These are phyloP conservation scores for Parasteatoda lunata DNA, from an alignment of 2,888 invertebrate species.

Conservation along the genomic window DNA sequence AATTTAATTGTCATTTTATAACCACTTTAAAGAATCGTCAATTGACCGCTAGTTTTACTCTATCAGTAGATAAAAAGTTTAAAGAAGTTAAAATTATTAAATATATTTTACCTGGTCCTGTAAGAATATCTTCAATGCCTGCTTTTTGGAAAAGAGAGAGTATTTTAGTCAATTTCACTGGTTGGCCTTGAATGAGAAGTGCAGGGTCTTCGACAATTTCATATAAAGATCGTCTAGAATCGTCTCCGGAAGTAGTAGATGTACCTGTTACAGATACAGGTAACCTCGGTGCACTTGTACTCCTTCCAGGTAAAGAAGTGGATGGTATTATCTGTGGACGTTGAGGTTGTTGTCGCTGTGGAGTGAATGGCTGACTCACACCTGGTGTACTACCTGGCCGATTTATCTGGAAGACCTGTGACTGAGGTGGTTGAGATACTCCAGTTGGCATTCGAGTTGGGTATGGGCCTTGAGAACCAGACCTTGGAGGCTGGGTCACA, in stretches of 20 bases:
- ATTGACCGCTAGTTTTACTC: no score
- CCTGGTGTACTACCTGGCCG: neutral
- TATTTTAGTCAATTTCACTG: constrained; percentile 62
- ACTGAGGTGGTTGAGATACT: neutral
- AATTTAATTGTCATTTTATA: no score
- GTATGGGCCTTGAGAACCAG: constrained; percentile 10
- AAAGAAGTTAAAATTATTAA: neutral
- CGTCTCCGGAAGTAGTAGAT: constrained; percentile 43
- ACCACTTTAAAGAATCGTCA: no score
- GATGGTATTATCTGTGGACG: constrained; percentile 12
- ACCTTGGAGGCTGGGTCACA: constrained; percentile 9
- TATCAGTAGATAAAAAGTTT: no score
- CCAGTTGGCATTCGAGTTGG: constrained; percentile 7
- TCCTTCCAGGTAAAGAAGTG: constrained; percentile 7
- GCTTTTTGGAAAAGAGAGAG: constrained; percentile 64
- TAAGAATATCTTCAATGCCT: constrained; percentile 60
- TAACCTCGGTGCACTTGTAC: constrained; percentile 20
- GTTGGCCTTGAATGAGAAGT: constrained; percentile 62
- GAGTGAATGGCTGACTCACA: neutral
- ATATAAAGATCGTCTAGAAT: constrained; percentile 53
- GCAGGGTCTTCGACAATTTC: constrained; percentile 69
- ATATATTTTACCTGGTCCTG: constrained; percentile 49
- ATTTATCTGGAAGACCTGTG: neutral
- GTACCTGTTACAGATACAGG: constrained; percentile 54
- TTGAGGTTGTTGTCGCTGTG: neutral